Evolutionary conservation across 2,888 invertebrate species (phyloP), one percentile per base, ranked within the genome.

Genomic region (Margaritifera margaritifera): DNA sequence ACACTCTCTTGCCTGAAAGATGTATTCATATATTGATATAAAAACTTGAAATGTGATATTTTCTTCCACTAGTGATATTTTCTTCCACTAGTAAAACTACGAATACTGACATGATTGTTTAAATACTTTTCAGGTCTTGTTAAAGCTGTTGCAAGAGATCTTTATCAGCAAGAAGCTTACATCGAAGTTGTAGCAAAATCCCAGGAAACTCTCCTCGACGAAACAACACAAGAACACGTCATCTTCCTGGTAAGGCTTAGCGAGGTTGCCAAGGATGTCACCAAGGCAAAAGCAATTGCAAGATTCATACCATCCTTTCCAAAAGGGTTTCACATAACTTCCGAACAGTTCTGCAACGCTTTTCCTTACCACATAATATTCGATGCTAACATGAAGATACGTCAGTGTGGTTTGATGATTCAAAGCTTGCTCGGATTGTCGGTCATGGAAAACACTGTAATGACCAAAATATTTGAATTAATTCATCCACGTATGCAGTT

Each of bases 351-450:
- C 71, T 86, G 87, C 74, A 66, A 80, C 3, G 84, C 85, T 8
- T 84, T 88, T 62, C 87, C 88, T 0, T 88, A 86, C 64, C 88
- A 88, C 74, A 73, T 88, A n/a, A 80, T 87, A 6, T 87, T 87
- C 68, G 84, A 88, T 68, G 67, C 74, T n/a, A 52, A 79, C n/a
- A 68, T 88, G 54, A 53, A 64, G n/a, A 80, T 88, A 11, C 71
- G 73, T 62, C 87, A 87, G 62, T 80, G 79, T 62, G 87, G 87
- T 6, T 63, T 72, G 52, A 80, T 79, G 75, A 77, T 87, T 20
- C 80, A 81, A 66, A 73, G 77, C 58, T 57, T 85, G 53, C 71
- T 82, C 52, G 57, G 69, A 18, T 54, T 59, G 15, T 24, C 56
- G 8, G 64, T 79, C 5, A 68, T 51, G 11, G 73, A 69, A 19